Evolutionary conservation across 2,113 vertebrate genomes (phyloP).

Genomic region (Sinocyclocheilus maitianheensis): DNA sequence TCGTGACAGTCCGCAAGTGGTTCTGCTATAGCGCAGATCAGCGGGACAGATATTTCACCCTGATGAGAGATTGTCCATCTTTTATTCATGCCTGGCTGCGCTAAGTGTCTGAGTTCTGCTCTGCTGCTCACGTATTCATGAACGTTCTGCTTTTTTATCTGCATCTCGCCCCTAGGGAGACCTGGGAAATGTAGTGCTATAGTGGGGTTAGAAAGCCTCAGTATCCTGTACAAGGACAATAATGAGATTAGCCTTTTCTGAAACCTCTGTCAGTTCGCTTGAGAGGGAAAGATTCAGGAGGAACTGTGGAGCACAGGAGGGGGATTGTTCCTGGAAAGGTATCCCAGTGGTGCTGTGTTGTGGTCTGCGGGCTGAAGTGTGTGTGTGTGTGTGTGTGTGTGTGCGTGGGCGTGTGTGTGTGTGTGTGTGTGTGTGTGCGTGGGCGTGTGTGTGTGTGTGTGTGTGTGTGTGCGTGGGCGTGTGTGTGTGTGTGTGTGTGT

Average conservation of each 20-base stretch:
- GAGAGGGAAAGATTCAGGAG: neutral
- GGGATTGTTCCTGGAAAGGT: conserved; percentile 28
- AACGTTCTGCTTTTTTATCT: conserved; percentile 12
- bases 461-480: conserved; percentile 45
- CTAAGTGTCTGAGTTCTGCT: conserved; percentile 46
- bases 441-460: too few relatives aligned
- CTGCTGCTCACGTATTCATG: conserved; percentile 44
- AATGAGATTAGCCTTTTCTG: conserved; percentile 33
- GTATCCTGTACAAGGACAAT: conserved; percentile 21
- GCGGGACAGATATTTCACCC: conserved; percentile 18
- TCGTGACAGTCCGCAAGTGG: conserved; percentile 13
- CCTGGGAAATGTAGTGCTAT: conserved; percentile 22
- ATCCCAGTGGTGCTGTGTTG: conserved; percentile 45
- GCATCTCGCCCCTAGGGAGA: conserved; percentile 3
- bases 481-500: conserved; percentile 56
- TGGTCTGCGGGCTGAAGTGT: conserved; percentile 55
- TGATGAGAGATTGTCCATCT: conserved; percentile 37
- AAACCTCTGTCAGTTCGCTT: neutral
- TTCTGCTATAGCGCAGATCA: conserved; percentile 13
- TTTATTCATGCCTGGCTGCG: conserved; percentile 54
- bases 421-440: neutral
- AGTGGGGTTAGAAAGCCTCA: conserved; percentile 27
- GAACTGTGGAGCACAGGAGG: too few relatives aligned
- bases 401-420: neutral
- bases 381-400: conserved; percentile 57